Base-by-base conservation (phyloP, 2,888 invertebrate genomes). In the Lasius fuliginosus region DNA sequence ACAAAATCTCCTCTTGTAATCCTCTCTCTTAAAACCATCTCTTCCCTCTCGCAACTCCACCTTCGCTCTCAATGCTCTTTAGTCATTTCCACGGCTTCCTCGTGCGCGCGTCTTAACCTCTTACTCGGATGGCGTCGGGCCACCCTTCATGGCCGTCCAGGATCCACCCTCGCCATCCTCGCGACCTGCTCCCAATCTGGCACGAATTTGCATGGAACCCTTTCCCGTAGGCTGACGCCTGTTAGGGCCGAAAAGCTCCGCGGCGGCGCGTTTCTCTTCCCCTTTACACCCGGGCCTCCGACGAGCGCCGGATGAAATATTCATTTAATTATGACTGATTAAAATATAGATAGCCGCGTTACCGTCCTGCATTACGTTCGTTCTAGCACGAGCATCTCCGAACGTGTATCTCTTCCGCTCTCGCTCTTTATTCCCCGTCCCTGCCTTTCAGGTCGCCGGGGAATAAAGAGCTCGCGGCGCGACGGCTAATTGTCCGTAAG, bases 241-340 rank as follows among this genome's bases (percentile, higher is more conserved):
- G 89, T 87, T 89, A 88, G 82, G 82, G 53, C 75, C 82, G 76
- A 85, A 84, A 87, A 83, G 79, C 82, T 67, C 77, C 81, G 64
- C 69, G 46, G 53, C 36, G 62, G 53, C 65, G 33, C n/a, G n/a
- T 53, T 53, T 58, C 58, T 30, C 73, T 64, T 56, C 46, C 62
- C 33, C 49, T 40, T 6, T 30, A 15, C 15, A 27, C 30, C 11
- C 69, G 30, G 56, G 42, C 53, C 60, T 23, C 30, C 68, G 79
- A 69, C 86, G 86, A 91, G 90, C 91, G 89, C 89, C 89, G 76
- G 92, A 93, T 93, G 93, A 93, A 93, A 94, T 94, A 94, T 94
- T 94, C 93, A 94, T 94, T 93, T 93, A 93, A 94, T 93, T 93
- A 93, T 93, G 92, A 92, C 92, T 93, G 92, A 93, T 94, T 93